Evolutionary conservation across 2,113 vertebrate genomes (phyloP), one percentile per base, ranked within the genome.

Genomic region (Haemorhous mexicanus): DNA sequence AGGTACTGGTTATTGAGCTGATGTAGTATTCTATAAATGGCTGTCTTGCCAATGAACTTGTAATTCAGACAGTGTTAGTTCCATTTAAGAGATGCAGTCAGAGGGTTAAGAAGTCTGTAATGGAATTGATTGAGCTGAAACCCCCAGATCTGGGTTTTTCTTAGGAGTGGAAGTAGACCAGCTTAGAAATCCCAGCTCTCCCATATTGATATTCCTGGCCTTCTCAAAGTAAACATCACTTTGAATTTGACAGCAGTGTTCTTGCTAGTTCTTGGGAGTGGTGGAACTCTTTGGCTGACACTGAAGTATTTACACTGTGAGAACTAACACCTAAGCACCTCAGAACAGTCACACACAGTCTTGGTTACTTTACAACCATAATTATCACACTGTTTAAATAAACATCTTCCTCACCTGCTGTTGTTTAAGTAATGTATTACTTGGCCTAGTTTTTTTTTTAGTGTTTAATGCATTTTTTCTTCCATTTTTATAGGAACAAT

Each of bases 401-500:
- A 81, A 33, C 5, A 10, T 72, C 62, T 85, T 76, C 4, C 32
- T 50, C 0, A 2, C 19, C 82, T 82, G 30, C 13, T 90, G 0
- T 75, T 77, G 20, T 84, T 88, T 50, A 84, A 75, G 12, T 74
- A 39, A 35, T 39, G 22, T 26, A n/a, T 92, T 73, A 58, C 17
- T 80, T 83, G 16, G 2, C 55, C 64, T 75, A 35, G 52, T 44
- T 69, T 91, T 89, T 93, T 78, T 47, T 89, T 67, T 50, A 64
- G 26, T 17, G 11, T 95, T 91, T 84, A 74, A 86, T 6, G 32
- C 6, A 1, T 63, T 52, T 77, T 74, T 82, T 63, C 41, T 76
- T 78, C 64, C 37, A 17, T 89, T 90, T 96, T n/a, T 94, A 13
- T 87, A 99, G 99, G 99, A 99, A 93, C 99, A 99, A 85, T 83